phyloP scores from a whole-genome alignment of 2,797 vertebrate species.

The Cyprinodon diabolis region DNA sequence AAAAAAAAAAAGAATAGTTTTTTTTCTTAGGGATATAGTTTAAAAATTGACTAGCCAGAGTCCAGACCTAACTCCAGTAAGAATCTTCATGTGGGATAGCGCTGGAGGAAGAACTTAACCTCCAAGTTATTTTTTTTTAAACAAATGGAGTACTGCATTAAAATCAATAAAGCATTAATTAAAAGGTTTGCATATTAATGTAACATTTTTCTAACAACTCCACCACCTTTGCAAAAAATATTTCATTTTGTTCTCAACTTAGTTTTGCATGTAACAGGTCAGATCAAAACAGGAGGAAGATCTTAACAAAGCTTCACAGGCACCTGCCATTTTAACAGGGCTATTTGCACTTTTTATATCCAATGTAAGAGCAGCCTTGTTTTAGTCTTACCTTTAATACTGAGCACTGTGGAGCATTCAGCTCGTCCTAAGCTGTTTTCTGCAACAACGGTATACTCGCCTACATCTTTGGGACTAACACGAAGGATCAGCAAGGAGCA shows the following conservation, averaged over 20 bases:
- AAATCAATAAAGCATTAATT: no score
- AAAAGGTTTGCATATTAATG: no score
- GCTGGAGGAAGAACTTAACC: no score
- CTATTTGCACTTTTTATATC: neutral
- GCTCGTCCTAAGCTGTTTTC: slow-evolving; percentile 82
- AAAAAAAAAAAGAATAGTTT: no score
- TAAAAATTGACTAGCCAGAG: neutral
- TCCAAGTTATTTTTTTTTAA: neutral
- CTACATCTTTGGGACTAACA: slow-evolving; percentile 79
- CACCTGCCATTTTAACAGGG: neutral
- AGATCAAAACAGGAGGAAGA: neutral
- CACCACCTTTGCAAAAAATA: neutral
- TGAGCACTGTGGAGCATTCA: slow-evolving; percentile 80
- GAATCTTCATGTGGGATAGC: no score
- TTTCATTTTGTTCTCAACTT: neutral
- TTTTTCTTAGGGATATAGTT: no score
- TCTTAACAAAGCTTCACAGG: neutral
- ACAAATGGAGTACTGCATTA: no score
- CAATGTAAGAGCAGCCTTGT: neutral
- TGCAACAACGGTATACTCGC: slow-evolving; percentile 82
- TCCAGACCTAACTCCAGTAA: neutral
- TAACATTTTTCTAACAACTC: no score
- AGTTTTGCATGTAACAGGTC: neutral
- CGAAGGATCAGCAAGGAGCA: slow-evolving; percentile 85
- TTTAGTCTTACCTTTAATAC: slow-evolving; percentile 80